Evolutionary conservation across 2,888 invertebrate genomes (phyloP).

Genomic region (Linnaemya tessellans): DNA sequence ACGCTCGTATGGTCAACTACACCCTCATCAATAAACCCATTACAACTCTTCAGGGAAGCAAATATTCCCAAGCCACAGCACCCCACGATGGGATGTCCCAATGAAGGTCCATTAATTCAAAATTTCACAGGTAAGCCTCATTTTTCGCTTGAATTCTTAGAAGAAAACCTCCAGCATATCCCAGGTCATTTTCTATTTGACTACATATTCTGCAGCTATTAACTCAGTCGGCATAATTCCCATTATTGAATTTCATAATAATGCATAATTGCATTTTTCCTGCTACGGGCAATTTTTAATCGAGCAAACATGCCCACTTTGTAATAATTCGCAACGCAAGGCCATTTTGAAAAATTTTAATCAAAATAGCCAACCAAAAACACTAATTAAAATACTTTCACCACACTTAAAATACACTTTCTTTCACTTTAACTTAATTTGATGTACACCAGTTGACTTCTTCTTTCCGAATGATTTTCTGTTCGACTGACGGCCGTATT

Average conservation of each 20-base stretch:
- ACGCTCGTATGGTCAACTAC: background rate
- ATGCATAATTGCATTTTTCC: conserved; percentile 34
- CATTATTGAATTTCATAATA: conserved; percentile 27
- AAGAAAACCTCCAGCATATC: background rate
- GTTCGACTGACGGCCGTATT: conserved; percentile 39
- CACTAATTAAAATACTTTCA: background rate
- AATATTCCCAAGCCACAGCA: background rate
- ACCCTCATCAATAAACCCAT: background rate
- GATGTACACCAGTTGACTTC: conserved; percentile 29
- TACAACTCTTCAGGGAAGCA: background rate
- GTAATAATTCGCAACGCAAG: conserved; percentile 32
- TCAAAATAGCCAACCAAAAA: background rate
- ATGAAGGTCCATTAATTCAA: conserved; percentile 1
- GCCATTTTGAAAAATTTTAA: conserved; percentile 2
- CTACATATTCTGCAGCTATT: background rate
- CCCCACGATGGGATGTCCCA: background rate
- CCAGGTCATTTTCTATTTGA: background rate
- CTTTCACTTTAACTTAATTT: background rate
- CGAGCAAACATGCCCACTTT: conserved; percentile 11
- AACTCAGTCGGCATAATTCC: background rate
- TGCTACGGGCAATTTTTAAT: conserved; percentile 9
- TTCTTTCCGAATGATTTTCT: conserved; percentile 41
- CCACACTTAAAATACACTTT: conserved; percentile 19
- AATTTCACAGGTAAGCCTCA: background rate
- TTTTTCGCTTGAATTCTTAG: background rate